These are phyloP conservation scores for Sylvilagus bachmani DNA, from an alignment of 2,113 vertebrate species.

Conservation along the genomic window DNA sequence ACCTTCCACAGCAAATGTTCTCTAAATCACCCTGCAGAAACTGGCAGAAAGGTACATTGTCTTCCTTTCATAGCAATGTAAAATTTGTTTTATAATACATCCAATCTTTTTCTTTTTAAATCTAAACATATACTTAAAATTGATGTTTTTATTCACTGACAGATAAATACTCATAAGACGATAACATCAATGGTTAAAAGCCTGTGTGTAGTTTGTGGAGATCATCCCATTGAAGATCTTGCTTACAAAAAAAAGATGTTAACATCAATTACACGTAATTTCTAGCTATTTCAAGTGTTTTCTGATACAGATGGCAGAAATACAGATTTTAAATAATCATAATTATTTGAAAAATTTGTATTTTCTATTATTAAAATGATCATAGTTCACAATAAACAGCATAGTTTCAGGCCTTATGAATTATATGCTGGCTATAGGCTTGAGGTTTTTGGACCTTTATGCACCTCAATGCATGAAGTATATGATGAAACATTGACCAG, in stretches of 20 bases:
- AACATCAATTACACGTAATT: background rate
- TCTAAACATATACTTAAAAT: background rate
- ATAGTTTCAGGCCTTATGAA: background rate
- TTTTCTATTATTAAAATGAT: background rate
- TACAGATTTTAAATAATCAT: background rate
- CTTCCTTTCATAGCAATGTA: background rate
- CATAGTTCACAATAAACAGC: background rate
- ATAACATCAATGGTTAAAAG: no score
- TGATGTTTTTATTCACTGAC: background rate
- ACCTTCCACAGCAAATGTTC: background rate
- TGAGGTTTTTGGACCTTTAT: slow-evolving; percentile 19
- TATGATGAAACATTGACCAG: background rate
- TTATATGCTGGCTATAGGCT: background rate
- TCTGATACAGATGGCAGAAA: background rate
- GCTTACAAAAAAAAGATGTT: background rate
- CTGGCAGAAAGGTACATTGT: background rate
- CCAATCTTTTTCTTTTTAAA: background rate
- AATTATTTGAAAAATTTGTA: background rate
- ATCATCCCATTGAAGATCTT: no score
- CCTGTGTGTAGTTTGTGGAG: no score
- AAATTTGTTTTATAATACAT: background rate
- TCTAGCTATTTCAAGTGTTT: slow-evolving; percentile 8
- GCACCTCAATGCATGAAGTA: background rate
- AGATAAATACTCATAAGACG: background rate
- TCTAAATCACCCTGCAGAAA: background rate